These are phyloP conservation scores for Tuta absoluta DNA, from an alignment of 2,888 invertebrate species.

Conservation along the genomic window DNA sequence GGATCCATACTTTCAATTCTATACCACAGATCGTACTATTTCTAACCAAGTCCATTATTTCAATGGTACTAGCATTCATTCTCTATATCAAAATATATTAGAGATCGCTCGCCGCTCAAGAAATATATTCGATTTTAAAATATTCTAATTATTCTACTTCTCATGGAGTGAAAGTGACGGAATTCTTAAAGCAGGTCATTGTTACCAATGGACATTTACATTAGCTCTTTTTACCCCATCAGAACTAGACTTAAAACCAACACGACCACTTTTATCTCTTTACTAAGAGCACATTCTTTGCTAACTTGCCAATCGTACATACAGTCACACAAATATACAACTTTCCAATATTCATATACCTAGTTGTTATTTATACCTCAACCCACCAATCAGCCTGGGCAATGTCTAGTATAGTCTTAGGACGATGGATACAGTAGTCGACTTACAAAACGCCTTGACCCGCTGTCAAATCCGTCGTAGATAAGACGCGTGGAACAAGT, in stretches of 20 bases:
- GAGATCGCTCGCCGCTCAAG: conserved; percentile 1
- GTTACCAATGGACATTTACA: background rate
- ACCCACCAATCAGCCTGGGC: background rate
- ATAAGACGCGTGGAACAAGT: background rate
- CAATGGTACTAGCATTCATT: background rate
- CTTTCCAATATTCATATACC: background rate
- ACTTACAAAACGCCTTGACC: background rate
- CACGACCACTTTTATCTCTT: conserved; percentile 2
- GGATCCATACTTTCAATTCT: background rate
- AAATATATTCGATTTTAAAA: conserved; percentile 3
- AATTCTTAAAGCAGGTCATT: background rate
- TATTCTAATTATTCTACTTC: background rate
- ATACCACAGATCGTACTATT: conserved; percentile 2
- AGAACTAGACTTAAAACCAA: background rate
- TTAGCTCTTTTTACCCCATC: background rate
- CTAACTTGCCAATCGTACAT: background rate
- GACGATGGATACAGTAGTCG: no score
- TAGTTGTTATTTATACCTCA: background rate
- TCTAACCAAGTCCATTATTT: background rate
- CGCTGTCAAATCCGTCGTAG: background rate
- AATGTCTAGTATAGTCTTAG: no score
- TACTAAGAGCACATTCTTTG: background rate
- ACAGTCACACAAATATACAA: background rate
- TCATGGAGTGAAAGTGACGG: background rate
- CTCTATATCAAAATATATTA: background rate